A percentile compares a stretch with the other conserved stretches of the same genome.
Conservation (phyloP, 2,888 invertebrate species). For the Fragum whitleyi region DNA sequence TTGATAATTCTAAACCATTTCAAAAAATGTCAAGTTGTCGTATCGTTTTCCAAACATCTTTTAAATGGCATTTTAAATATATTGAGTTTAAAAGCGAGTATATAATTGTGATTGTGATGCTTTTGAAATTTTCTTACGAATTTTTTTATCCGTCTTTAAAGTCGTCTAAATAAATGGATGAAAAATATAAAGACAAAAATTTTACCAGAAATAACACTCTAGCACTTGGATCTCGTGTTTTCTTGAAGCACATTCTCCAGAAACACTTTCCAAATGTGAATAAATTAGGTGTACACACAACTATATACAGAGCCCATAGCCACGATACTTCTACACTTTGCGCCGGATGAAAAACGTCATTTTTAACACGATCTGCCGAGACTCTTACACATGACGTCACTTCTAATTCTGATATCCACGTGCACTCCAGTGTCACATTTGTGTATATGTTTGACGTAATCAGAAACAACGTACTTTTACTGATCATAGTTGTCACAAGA, state of each 20-base stretch:
- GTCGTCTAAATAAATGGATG: too few relatives aligned
- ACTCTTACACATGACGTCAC: conserved; percentile 72
- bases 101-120: too few relatives aligned
- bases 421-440: conserved; percentile 75
- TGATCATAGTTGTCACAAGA: conserved; percentile 92
- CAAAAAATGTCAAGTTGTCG: too few relatives aligned
- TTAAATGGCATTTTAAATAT: too few relatives aligned
- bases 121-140: too few relatives aligned
- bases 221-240: conserved; percentile 73
- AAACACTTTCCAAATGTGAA: conserved; percentile 84
- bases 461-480: conserved; percentile 91
- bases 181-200: too few relatives aligned
- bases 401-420: conserved; percentile 57
- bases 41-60: too few relatives aligned
- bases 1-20: too few relatives aligned
- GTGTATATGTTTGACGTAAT: conserved; percentile 77
- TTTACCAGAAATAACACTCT: conserved; percentile 68
- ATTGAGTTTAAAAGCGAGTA: too few relatives aligned
- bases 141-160: too few relatives aligned
- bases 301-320: conserved; percentile 85
- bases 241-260: conserved; percentile 85
- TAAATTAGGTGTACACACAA: conserved; percentile 84
- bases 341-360: conserved; percentile 67
- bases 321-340: conserved; percentile 81
- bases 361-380: conserved; percentile 66